Conservation (phyloP, 2,888 invertebrate genomes). For the Trachelus tabidus region DNA sequence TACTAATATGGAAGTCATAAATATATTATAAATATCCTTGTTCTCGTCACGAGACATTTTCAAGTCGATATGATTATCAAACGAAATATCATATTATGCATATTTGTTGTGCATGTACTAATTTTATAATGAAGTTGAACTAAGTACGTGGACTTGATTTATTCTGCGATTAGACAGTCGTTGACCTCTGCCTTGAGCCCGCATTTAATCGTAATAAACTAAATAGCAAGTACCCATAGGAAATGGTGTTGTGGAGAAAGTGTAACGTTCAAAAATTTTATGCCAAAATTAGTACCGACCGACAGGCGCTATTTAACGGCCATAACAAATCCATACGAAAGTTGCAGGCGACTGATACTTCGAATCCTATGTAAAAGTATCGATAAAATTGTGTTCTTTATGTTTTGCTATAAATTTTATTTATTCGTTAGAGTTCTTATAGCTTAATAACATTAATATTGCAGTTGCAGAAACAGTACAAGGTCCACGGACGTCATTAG, state of each 20-base stretch:
- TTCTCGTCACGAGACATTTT: not conserved
- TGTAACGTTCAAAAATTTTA: not conserved
- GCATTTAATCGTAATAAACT: not conserved
- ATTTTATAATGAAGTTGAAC: not conserved
- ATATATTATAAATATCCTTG: not conserved
- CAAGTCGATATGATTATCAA: not conserved
- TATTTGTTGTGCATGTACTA: not conserved
- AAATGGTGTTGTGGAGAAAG: not conserved
- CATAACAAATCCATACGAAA: no score
- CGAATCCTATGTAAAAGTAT: not conserved
- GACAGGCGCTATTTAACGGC: no score
- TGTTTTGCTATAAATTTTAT: not conserved
- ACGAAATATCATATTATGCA: not conserved
- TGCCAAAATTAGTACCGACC: not conserved
- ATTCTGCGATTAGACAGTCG: not conserved
- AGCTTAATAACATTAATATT: not conserved
- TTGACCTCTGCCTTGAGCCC: conserved; percentile 5
- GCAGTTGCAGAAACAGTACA: not conserved
- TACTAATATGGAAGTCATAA: not conserved
- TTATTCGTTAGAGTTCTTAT: not conserved
- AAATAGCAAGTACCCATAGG: not conserved
- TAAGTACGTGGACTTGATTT: not conserved
- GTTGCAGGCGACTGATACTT: no score
- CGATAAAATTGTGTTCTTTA: not conserved
- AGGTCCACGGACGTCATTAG: not conserved